Percentiles rank a stretch among this genome's conserved stretches.
Conservation (phyloP, 2,113 vertebrate genomes). For the Proterorhinus semilunaris region DNA sequence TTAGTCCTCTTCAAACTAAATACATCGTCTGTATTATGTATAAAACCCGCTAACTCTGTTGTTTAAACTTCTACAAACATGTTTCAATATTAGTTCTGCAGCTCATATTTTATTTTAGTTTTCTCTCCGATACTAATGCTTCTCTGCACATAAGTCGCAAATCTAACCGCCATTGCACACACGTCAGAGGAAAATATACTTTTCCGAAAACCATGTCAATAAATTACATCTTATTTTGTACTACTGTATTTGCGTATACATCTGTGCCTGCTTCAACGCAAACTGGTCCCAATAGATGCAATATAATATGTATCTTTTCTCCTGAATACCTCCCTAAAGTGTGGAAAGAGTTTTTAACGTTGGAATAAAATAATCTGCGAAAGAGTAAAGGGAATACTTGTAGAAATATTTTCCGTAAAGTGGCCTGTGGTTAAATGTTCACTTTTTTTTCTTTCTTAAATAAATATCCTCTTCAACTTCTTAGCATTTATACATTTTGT, state of each 20-base stretch:
- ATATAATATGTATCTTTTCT: conserved; percentile 10
- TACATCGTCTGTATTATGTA: no score
- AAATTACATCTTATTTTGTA: conserved; percentile 39
- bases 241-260: conserved; percentile 61
- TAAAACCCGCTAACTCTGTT: no score
- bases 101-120: no score
- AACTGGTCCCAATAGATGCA: conserved; percentile 13
- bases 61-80: no score
- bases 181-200: no score
- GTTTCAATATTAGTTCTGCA: no score
- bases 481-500: background rate
- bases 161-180: no score
- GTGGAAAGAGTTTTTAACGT: conserved; percentile 20
- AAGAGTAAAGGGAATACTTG: conserved; percentile 46
- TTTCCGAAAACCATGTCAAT: conserved; percentile 11
- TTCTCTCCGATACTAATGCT: no score
- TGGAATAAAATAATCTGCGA: conserved; percentile 32
- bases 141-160: no score
- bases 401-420: conserved; percentile 11
- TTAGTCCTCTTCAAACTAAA: no score
- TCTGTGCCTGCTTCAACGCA: conserved; percentile 27
- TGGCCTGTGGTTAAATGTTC: background rate
- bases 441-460: background rate
- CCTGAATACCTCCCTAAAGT: conserved; percentile 31
- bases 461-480: background rate